Evolutionary conservation across 2,888 invertebrate genomes (phyloP).

Genomic region (Leucophenga montana): DNA sequence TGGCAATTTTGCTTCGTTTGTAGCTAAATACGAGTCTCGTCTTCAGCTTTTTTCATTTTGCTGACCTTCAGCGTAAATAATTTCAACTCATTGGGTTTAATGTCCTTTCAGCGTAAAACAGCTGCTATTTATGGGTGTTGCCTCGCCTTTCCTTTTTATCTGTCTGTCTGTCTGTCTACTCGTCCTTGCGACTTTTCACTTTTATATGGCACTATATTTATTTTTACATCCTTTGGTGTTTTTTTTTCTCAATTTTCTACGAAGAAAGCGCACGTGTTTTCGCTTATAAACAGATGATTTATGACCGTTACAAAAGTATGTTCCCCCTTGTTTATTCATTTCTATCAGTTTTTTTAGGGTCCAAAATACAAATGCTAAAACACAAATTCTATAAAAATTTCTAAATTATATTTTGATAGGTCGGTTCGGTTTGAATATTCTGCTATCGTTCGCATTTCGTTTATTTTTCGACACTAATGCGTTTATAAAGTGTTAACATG

Average conservation of each 20-base stretch:
- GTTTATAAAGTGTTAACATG: constrained; percentile 64
- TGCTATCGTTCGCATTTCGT: not conserved
- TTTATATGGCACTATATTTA: not conserved
- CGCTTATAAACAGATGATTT: constrained; percentile 60
- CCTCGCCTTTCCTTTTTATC: not conserved
- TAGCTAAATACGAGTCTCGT: not conserved
- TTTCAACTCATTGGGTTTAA: constrained; percentile 66
- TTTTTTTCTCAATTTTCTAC: not conserved
- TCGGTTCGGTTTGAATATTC: not conserved
- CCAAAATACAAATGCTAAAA: not conserved
- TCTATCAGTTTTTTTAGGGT: constrained; percentile 4
- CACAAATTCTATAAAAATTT: constrained; percentile 29
- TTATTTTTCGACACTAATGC: constrained; percentile 48
- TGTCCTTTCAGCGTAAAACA: constrained; percentile 44
- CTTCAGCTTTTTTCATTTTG: constrained; percentile 28
- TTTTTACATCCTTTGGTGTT: constrained; percentile 12
- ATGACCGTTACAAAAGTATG: constrained; percentile 44
- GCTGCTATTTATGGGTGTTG: constrained; percentile 44
- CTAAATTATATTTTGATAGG: constrained; percentile 59
- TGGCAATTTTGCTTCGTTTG: not conserved
- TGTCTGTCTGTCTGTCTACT: constrained; percentile 28
- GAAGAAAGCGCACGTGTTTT: constrained; percentile 49
- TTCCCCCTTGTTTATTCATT: not conserved
- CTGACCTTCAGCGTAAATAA: constrained; percentile 63
- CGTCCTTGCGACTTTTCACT: constrained; percentile 42